A percentile compares a stretch with the other conserved stretches of the same genome.
phyloP scores from a whole-genome alignment of 2,113 vertebrate genomes.

The Xiphophorus couchianus region DNA sequence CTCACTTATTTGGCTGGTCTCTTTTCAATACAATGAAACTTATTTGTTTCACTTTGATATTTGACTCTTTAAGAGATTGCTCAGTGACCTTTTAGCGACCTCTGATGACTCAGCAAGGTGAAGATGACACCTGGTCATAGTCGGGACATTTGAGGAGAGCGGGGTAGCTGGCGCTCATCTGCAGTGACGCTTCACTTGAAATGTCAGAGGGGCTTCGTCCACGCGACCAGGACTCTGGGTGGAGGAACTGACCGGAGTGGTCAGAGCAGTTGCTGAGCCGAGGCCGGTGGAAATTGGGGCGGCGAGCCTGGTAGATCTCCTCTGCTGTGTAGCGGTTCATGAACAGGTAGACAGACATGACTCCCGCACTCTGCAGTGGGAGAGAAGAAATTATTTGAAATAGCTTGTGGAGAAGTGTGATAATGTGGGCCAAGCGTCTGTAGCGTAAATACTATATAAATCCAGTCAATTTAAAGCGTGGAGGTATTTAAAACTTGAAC shows the following conservation, averaged over 20 bases:
- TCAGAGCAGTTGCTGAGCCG: constrained; percentile 90
- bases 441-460: too few relatives aligned
- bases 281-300: constrained; percentile 84
- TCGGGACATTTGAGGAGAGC: constrained; percentile 87
- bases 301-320: constrained; percentile 81
- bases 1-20: constrained; percentile 8
- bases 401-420: too few relatives aligned
- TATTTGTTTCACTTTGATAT: background rate
- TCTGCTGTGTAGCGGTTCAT: constrained; percentile 89
- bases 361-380: constrained; percentile 82
- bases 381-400: background rate
- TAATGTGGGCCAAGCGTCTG: too few relatives aligned
- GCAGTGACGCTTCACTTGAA: constrained; percentile 86
- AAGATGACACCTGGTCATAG: constrained; percentile 85
- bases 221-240: constrained; percentile 84
- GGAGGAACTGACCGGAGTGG: constrained; percentile 88
- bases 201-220: constrained; percentile 87
- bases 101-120: constrained; percentile 79
- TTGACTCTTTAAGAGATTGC: background rate
- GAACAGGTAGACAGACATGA: constrained; percentile 89
- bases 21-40: background rate
- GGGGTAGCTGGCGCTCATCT: constrained; percentile 86
- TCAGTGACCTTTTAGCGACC: background rate
- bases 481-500: too few relatives aligned
- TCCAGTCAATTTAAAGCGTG: too few relatives aligned